These are phyloP conservation scores for Euplexia lucipara DNA, from an alignment of 2,888 invertebrate species.

Conservation along the genomic window DNA sequence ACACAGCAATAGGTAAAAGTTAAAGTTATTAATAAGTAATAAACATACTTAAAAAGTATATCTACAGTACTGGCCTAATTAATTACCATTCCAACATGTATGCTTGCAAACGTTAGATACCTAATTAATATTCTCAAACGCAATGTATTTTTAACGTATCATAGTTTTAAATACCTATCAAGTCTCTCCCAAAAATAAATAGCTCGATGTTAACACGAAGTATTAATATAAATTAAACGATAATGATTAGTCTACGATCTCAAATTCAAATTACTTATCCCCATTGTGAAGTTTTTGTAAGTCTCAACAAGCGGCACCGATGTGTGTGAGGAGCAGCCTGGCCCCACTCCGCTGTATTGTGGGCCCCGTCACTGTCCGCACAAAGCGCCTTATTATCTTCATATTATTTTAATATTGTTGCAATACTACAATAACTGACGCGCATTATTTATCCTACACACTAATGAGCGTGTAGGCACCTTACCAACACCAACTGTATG, in stretches of 20 bases:
- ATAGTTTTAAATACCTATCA: too few relatives aligned
- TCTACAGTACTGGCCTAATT: too few relatives aligned
- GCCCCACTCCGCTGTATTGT: slow-evolving; percentile 44
- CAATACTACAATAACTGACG: slow-evolving; percentile 82
- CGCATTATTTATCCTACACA: slow-evolving; percentile 83
- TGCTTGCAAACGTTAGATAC: too few relatives aligned
- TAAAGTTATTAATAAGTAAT: too few relatives aligned
- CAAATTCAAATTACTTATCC: slow-evolving; percentile 37
- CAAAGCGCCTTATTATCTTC: slow-evolving; percentile 85
- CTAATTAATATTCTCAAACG: not conserved
- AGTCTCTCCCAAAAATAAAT: not conserved
- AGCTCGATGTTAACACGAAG: not conserved
- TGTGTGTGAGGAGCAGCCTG: slow-evolving; percentile 23
- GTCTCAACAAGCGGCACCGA: slow-evolving; percentile 19
- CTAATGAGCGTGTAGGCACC: slow-evolving; percentile 89
- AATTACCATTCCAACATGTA: too few relatives aligned
- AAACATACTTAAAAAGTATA: too few relatives aligned
- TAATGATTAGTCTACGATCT: slow-evolving; percentile 25
- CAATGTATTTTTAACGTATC: not conserved
- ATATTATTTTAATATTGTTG: slow-evolving; percentile 90
- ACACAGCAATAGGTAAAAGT: too few relatives aligned
- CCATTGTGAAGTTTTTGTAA: slow-evolving; percentile 37
- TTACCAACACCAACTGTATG: slow-evolving; percentile 71
- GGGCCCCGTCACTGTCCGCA: slow-evolving; percentile 55
- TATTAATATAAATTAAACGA: slow-evolving; percentile 5